Conservation (phyloP, 2,797 vertebrate genomes). For the Amblyraja radiata region DNA sequence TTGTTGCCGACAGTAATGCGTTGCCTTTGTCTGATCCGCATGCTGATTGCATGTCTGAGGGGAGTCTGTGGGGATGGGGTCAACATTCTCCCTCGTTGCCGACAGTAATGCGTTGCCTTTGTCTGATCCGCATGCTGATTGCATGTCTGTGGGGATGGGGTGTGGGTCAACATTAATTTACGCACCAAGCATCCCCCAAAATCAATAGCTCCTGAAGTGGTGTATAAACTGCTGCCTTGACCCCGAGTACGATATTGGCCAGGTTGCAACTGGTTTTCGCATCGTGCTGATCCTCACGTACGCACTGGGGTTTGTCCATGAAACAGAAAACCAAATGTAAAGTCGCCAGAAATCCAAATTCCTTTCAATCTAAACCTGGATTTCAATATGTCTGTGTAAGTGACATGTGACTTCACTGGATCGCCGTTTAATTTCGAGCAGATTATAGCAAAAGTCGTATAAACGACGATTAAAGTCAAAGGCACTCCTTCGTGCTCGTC, state of each 20-base stretch:
- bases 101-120: too few relatives aligned
- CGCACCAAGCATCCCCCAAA: background rate
- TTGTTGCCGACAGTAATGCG: too few relatives aligned
- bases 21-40: too few relatives aligned
- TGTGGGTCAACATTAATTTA: too few relatives aligned
- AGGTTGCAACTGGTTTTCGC: background rate
- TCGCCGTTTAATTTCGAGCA: background rate
- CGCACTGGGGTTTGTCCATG: background rate
- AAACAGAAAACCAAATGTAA: background rate
- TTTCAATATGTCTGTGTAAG: background rate
- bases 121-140: too few relatives aligned
- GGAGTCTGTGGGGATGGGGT: too few relatives aligned
- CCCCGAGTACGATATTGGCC: background rate
- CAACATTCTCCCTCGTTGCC: too few relatives aligned
- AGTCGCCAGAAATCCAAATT: background rate
- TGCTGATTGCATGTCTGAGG: too few relatives aligned
- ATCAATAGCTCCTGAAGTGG: background rate
- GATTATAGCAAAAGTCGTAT: background rate
- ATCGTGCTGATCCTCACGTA: conserved; percentile 30
- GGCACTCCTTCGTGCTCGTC: too few relatives aligned
- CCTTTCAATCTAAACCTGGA: background rate
- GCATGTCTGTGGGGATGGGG: too few relatives aligned
- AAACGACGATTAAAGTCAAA: background rate
- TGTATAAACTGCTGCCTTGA: background rate
- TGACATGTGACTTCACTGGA: background rate